These are phyloP conservation scores for Pycnomerus fuliginosus DNA, from an alignment of 2,888 invertebrate genomes.

Conservation along the genomic window DNA sequence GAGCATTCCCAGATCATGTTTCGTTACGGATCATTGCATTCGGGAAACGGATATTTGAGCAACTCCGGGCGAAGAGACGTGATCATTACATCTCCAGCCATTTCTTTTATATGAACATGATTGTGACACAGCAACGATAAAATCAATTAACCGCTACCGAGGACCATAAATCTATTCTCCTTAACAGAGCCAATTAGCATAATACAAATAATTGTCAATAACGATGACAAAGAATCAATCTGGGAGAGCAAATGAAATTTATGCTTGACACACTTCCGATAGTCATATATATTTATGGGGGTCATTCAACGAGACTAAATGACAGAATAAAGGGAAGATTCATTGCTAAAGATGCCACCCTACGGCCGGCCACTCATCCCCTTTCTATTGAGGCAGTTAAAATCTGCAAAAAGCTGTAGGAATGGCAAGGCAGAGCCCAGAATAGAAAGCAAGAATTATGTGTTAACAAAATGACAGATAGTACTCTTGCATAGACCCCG, in stretches of 20 bases:
- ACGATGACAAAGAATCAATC: too few relatives aligned
- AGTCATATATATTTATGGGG: conserved; percentile 18
- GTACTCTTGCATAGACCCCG: conserved; percentile 33
- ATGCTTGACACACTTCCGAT: conserved; percentile 20
- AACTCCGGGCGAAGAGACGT: conserved; percentile 22
- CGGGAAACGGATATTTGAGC: conserved; percentile 37
- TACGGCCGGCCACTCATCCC: conserved; percentile 2
- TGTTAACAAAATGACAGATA: conserved; percentile 39
- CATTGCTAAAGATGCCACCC: conserved; percentile 7
- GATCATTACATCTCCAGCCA: conserved; percentile 17
- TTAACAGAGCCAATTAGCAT: too few relatives aligned
- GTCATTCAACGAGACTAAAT: conserved; percentile 8
- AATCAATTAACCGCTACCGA: too few relatives aligned
- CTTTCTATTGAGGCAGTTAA: conserved; percentile 11
- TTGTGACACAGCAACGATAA: too few relatives aligned
- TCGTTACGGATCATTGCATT: conserved; percentile 34
- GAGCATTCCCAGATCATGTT: conserved; percentile 33
- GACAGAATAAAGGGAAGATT: conserved; percentile 14
- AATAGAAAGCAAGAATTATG: conserved; percentile 24
- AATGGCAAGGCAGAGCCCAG: neutral
- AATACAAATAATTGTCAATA: too few relatives aligned
- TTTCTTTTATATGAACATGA: too few relatives aligned
- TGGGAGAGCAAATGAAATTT: too few relatives aligned
- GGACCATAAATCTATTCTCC: too few relatives aligned
- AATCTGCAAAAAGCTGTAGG: conserved; percentile 12